Conservation (phyloP, 1,140 invertebrate species). For the Linepithema humile region DNA sequence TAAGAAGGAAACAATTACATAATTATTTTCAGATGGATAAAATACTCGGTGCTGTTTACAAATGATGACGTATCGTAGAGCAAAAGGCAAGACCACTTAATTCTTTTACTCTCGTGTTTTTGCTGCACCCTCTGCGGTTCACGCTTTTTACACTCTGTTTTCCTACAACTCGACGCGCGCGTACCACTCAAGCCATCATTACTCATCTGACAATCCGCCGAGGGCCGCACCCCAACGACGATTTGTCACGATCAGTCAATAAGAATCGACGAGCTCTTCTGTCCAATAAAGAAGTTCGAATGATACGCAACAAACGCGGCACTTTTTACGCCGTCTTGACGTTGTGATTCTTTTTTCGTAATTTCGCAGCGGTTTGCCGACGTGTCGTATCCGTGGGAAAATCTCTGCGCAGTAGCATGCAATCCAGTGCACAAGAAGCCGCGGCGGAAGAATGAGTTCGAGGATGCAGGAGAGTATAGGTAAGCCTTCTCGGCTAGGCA, state of each 20-base stretch:
- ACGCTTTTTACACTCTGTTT: background rate
- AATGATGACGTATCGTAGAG: background rate
- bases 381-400: constrained; percentile 61
- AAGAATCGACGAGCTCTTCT: background rate
- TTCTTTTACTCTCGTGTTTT: constrained; percentile 3
- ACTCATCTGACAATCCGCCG: constrained; percentile 23
- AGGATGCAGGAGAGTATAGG: constrained; percentile 3
- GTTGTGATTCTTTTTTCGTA: background rate
- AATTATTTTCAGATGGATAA: background rate
- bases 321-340: background rate
- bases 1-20: background rate
- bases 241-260: constrained; percentile 42
- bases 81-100: background rate
- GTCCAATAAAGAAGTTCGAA: background rate
- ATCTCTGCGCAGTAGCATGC: constrained; percentile 59
- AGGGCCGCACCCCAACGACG: constrained; percentile 17
- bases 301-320: background rate
- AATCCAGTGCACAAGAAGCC: constrained; percentile 58
- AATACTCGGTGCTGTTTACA: background rate
- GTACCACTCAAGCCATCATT: constrained; percentile 1
- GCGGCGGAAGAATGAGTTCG: constrained; percentile 62
- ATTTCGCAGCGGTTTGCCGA: background rate
- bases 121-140: background rate
- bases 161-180: background rate
- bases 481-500: constrained; percentile 34